phyloP scores from a whole-genome alignment of 2,888 invertebrate species.

The Drosophila vallismaia region DNA sequence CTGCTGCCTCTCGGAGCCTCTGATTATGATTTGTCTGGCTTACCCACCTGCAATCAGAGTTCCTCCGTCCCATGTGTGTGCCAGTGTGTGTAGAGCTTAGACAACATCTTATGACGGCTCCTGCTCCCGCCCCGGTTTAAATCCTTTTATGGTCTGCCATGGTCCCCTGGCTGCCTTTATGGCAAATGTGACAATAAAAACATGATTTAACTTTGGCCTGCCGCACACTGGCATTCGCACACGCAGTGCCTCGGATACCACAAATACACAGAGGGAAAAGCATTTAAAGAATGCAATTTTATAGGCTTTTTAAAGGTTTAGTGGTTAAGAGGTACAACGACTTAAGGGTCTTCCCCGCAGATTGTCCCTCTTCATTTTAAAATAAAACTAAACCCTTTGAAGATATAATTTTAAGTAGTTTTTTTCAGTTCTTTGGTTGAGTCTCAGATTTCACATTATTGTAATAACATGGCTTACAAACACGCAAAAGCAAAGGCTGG shows the following conservation, averaged over 20 bases:
- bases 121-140: constrained; percentile 19
- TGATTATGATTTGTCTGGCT: constrained; percentile 77
- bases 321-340: not conserved
- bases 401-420: not conserved
- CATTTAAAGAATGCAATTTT: not conserved
- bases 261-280: not conserved
- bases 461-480: constrained; percentile 75
- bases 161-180: constrained; percentile 64
- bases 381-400: no score
- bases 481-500: constrained; percentile 59
- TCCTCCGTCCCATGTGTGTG: not conserved
- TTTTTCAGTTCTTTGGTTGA: constrained; percentile 11
- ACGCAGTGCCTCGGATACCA: constrained; percentile 19
- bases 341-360: no score
- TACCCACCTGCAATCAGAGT: constrained; percentile 36
- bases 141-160: constrained; percentile 37
- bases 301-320: not conserved
- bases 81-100: constrained; percentile 44
- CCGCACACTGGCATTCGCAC: constrained; percentile 40
- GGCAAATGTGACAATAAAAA: constrained; percentile 77
- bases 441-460: constrained; percentile 62
- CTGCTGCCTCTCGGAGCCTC: constrained; percentile 49
- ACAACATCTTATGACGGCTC: constrained; percentile 61
- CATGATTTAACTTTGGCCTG: constrained; percentile 73
- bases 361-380: no score